Evolutionary conservation across 64 coral and sea anemone genomes (phyloP).

Genomic region (Porites australiensis): DNA sequence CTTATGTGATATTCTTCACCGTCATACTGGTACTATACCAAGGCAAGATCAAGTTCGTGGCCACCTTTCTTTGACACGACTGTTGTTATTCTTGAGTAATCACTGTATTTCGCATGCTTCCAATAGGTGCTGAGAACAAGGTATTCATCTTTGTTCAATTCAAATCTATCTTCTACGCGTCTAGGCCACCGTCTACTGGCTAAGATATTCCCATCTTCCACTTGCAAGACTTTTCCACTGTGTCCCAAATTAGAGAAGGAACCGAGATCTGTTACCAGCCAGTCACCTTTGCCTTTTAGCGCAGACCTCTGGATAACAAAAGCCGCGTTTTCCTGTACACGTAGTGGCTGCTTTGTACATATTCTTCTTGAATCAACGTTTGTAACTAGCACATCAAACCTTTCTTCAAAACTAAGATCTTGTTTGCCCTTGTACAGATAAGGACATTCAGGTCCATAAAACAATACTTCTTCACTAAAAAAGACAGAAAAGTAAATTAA

Average conservation of each 20-base stretch:
- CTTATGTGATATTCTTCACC: too few species aligned
- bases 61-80: background rate
- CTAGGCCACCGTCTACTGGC: slow-evolving; percentile 14
- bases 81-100: background rate
- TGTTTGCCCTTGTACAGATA: slow-evolving; percentile 38
- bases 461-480: background rate
- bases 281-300: slow-evolving; percentile 54
- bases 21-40: too few species aligned
- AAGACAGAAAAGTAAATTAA: background rate
- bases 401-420: slow-evolving; percentile 25
- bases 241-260: slow-evolving; percentile 31
- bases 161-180: slow-evolving; percentile 14
- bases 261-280: slow-evolving; percentile 51
- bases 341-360: slow-evolving; percentile 4
- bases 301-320: slow-evolving; percentile 46
- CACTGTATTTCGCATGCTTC: slow-evolving; percentile 2
- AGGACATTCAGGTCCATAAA: slow-evolving; percentile 1
- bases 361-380: slow-evolving; percentile 41
- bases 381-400: background rate
- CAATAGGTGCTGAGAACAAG: slow-evolving; percentile 16
- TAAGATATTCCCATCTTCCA: slow-evolving; percentile 35
- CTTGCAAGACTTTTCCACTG: slow-evolving; percentile 10
- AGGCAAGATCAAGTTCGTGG: background rate
- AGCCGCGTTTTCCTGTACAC: slow-evolving; percentile 21
- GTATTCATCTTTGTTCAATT: background rate